Evolutionary conservation across 2,888 invertebrate species (phyloP), one percentile per base, ranked within the genome.

Genomic region (Drosophila neonasuta): DNA sequence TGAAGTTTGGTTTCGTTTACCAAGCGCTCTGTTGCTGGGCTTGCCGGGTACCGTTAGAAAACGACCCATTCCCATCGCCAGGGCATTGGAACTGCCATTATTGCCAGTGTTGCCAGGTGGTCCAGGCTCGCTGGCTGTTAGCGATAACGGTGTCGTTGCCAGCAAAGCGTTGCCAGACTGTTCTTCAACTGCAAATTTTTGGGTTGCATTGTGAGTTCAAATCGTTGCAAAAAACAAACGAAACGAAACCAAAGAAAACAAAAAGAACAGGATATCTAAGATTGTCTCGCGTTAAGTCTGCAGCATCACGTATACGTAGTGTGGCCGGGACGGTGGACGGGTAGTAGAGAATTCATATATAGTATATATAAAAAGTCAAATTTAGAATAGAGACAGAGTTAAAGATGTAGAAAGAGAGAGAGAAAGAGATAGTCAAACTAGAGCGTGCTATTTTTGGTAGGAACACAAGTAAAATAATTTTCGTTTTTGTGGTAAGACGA

Each of bases 1-100:
- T 61, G 29, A 48, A 59, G 45, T 30, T 79, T 57, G 56, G 77
- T 64, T 62, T 80, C 73, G 34, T 73, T 82, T 82, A 72, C 80
- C 77, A 74, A 89, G 83, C 74, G 83, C 57, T 81, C 86, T 88
- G 80, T 54, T 85, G 86, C 86, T 79, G 75, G 81, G 79, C 60
- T 89, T 88, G 80, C 90, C 91, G 72, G 91, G 91, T 68, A 91
- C 90, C 60, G 90, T 86, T 80, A 91, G 81, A 81, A 90, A 91
- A 75, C 90, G 90, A 74, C 90, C 89, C 82, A 87, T 87, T 54
- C 87, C 89, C 77, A 82, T 88, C 74, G 61, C 88, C 84, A 72
- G 50, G 10, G 81, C 83, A 82, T 88, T 84, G 81, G 87, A 83
- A 82, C 82, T 89, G 61, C 80, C 80, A 74, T 83, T 74, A 29